These are phyloP conservation scores for Carcharodon carcharias DNA, from an alignment of 2,797 vertebrate species.

Conservation along the genomic window DNA sequence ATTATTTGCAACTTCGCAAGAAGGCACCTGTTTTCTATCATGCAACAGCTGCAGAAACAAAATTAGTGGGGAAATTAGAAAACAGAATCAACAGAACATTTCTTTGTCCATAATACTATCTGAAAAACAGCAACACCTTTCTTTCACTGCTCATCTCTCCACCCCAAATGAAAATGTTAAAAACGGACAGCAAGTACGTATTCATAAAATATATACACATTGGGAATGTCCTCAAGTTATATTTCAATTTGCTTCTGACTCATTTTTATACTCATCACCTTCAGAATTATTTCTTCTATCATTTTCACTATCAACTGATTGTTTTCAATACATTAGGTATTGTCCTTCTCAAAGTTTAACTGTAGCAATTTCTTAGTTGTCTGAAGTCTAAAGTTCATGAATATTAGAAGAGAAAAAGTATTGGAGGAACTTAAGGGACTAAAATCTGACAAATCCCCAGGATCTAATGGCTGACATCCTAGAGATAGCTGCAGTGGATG, in stretches of 20 bases:
- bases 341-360: background rate
- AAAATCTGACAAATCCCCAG: background rate
- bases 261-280: background rate
- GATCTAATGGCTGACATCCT: background rate
- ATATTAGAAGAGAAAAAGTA: background rate
- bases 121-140: background rate
- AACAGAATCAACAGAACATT: conserved; percentile 15
- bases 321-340: background rate
- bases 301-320: background rate
- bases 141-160: conserved; percentile 54
- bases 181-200: conserved; percentile 39
- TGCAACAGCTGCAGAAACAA: conserved; percentile 32
- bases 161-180: conserved; percentile 47
- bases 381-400: background rate
- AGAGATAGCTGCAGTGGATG: background rate
- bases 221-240: background rate
- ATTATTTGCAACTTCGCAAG: conserved; percentile 14
- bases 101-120: conserved; percentile 12
- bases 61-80: conserved; percentile 9
- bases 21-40: conserved; percentile 30
- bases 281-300: background rate
- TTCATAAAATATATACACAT: conserved; percentile 41
- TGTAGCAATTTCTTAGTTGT: background rate
- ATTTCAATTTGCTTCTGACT: background rate
- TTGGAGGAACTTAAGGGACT: background rate